Percentiles rank a stretch among this genome's conserved stretches.
Conservation (phyloP, 2,888 invertebrate species). For the Volucella zonaria region DNA sequence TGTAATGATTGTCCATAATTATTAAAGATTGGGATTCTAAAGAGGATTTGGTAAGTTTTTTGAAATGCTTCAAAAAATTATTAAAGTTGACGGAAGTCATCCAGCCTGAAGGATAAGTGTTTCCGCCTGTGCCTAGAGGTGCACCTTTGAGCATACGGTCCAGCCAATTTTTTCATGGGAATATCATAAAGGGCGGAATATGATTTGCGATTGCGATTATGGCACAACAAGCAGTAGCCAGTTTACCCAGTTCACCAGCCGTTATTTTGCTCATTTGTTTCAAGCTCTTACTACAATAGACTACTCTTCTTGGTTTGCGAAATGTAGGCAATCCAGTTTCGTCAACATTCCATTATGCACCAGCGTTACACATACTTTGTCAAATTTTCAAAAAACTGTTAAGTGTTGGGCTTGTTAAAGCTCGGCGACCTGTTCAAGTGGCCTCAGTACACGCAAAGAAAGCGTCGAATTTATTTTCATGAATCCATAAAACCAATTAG, state of each 20-base stretch:
- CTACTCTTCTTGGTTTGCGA: too few relatives aligned
- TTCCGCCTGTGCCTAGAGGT: constrained; percentile 8
- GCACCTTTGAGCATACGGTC: constrained; percentile 21
- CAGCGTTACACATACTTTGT: constrained; percentile 8
- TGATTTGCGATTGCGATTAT: constrained; percentile 2
- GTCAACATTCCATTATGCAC: constrained; percentile 17
- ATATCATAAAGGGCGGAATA: constrained; percentile 19
- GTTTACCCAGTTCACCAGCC: constrained; percentile 5
- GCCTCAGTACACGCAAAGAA: constrained; percentile 30
- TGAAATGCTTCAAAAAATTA: constrained; percentile 22
- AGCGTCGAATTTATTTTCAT: too few relatives aligned
- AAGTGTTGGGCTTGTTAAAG: constrained; percentile 30
- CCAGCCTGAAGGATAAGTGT: constrained; percentile 28
- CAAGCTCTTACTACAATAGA: too few relatives aligned
- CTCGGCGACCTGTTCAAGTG: too few relatives aligned
- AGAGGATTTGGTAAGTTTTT: constrained; percentile 30
- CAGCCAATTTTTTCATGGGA: constrained; percentile 12
- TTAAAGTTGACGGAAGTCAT: constrained; percentile 20
- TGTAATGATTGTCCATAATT: constrained; percentile 39
- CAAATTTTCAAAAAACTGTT: constrained; percentile 37
- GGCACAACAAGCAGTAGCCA: constrained; percentile 12
- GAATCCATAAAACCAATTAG: too few relatives aligned
- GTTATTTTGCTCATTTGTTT: too few relatives aligned
- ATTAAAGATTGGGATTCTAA: constrained; percentile 26
- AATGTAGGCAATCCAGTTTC: too few relatives aligned